Percentiles rank a stretch among this genome's conserved stretches.
Evolutionary conservation across 1,140 invertebrate species (phyloP).

Genomic region (Brachionus manjavacas): DNA sequence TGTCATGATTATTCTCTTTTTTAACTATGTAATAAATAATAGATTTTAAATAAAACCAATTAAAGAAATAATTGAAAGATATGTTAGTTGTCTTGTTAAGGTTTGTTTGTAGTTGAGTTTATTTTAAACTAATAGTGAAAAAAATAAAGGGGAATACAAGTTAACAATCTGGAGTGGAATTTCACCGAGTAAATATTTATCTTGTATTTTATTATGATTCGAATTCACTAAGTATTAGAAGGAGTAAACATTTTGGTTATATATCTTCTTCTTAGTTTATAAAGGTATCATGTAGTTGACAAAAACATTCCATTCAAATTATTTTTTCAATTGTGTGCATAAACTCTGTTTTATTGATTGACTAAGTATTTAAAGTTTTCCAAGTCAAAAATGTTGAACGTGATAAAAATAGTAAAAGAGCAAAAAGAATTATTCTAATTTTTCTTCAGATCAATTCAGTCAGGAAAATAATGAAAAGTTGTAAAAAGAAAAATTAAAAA

Average conservation of each 20-base stretch:
- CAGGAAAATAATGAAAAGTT: too few species aligned
- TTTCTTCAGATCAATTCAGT: too few species aligned
- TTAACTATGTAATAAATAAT: background rate
- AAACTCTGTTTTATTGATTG: background rate
- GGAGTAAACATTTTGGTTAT: background rate
- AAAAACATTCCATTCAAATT: background rate
- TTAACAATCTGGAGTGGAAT: constrained; percentile 5
- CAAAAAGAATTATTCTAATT: too few species aligned
- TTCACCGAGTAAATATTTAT: background rate
- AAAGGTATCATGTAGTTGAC: background rate
- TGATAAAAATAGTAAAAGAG: background rate
- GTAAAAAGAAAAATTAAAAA: too few species aligned
- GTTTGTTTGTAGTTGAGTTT: constrained; percentile 9
- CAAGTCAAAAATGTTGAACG: background rate
- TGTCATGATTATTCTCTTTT: background rate
- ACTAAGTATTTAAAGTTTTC: background rate
- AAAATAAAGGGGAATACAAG: background rate
- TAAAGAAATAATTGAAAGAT: background rate
- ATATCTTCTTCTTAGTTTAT: background rate
- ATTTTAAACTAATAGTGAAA: background rate
- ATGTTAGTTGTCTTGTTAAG: background rate
- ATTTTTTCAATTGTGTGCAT: background rate
- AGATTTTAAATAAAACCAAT: background rate
- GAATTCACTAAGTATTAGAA: background rate
- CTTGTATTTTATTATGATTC: background rate